Percentiles rank a stretch among this genome's conserved stretches.
phyloP scores from a whole-genome alignment of 2,888 invertebrate genomes.

The Nephrotoma appendiculata region DNA sequence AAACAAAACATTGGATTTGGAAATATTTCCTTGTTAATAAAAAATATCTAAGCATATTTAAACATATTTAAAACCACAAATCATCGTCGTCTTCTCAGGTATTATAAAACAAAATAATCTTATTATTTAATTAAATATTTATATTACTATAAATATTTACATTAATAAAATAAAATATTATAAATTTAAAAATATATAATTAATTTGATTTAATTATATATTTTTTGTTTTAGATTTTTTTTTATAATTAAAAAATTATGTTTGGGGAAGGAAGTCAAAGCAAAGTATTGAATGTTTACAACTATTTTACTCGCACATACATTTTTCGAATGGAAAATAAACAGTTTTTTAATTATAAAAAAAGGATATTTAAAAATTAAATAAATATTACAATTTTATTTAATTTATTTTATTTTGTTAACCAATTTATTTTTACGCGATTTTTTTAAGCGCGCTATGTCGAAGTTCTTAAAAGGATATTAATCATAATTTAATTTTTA shows the following conservation, averaged over 20 bases:
- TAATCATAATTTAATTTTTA: constrained; percentile 32
- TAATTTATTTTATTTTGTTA: background rate
- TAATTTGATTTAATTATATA: background rate
- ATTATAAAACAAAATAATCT: background rate
- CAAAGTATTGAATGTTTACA: background rate
- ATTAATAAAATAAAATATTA: background rate
- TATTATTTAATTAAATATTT: background rate
- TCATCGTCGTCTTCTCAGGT: background rate
- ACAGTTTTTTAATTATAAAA: background rate
- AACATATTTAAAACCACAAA: background rate
- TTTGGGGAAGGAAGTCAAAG: background rate
- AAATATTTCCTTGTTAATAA: background rate
- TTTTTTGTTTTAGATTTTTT: background rate
- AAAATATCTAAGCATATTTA: background rate
- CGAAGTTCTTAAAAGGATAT: constrained; percentile 2
- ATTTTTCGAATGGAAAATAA: background rate
- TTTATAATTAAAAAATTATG: background rate
- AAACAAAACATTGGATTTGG: background rate
- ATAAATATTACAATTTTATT: background rate
- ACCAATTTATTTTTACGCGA: background rate
- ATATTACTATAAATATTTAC: background rate
- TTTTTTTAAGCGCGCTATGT: background rate
- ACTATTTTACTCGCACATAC: background rate
- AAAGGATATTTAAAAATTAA: background rate
- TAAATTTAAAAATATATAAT: background rate